Base-by-base conservation (phyloP, 2,113 vertebrate species). In the Hemibagrus wyckioides region DNA sequence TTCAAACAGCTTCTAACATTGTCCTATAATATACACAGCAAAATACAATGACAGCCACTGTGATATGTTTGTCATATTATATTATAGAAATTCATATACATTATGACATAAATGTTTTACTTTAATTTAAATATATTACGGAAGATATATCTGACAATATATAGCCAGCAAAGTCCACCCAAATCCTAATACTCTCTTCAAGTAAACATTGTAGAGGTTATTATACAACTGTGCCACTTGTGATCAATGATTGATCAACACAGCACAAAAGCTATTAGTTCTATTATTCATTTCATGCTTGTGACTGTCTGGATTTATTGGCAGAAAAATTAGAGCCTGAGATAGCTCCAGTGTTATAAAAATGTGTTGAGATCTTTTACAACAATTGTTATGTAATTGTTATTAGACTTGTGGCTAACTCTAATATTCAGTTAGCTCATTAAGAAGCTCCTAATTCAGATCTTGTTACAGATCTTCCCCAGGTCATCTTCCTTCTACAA, bases 241-340 rank as follows among this genome's bases (percentile, higher is more conserved):
- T 76, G 17, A 44, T 57, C 25, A 76, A 61, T 76, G 11, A 85
- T 44, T 77, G 17, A 76, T 21, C 69, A 85, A 50, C 19, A 17
- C 19, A 79, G 44, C 41, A 33, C 28, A 76, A 41, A 57, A 80
- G 79, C 52, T 59, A 59, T 57, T 81, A 41, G 33, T 81, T 59
- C 54, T 81, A 59, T 57, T 59, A 81, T 81, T 81, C 33, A 80
- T 80, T 80, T 59, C 54, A 80, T 57, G 50, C n/a, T 80, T 56
- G 52, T 80, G 79, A 61, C 17, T 50, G 30, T 71, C 33, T 67
- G 63, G 63, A 52, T 83, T 65, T 69, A 25, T 36, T 69, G 28
- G 6, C n/a, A 33, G 61, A 30, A 33, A 48, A 4, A 41, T 28
- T 14, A 81, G 6, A 28, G 30, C n/a, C 52, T 80, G 77, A 80